Base-by-base conservation (phyloP, 2,888 invertebrate species). In the Perizoma flavofasciatum region DNA sequence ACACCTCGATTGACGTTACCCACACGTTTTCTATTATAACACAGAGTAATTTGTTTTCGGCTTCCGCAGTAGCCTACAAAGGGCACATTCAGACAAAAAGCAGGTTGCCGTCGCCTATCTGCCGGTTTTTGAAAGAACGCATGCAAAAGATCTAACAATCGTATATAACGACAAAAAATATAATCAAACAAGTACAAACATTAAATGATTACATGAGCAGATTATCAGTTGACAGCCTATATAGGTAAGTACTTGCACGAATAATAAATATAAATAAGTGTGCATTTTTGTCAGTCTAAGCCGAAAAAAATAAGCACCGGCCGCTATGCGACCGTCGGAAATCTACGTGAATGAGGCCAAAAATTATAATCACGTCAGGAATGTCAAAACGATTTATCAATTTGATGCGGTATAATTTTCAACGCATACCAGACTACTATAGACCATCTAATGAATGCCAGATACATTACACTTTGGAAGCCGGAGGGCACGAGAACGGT, bases 1-100 rank as follows among this genome's bases (percentile, higher is more conserved):
- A 63, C 69, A 65, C 68, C 67, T 72, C 66, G 69, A 71, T 73
- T 67, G 67, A 74, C 70, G 59, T 64, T 73, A 65, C 69, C 64
- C 58, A 72, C 71, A 69, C 70, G 41, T 54, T 52, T 40, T 44
- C 41, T 73, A 69, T 71, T 72, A 73, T 74, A 70, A 73, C 72
- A 77, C 77, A 76, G 73, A 78, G 77, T 79, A 83, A 85, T 85
- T 85, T 84, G 75, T 83, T 83, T 85, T 82, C 76, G 81, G 83
- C 83, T 86, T 81, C 84, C 77, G 81, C 56, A 46, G 56, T 53
- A 56, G 61, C 49, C 37, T 53, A 49, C 32, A 40, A 53, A 51
- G 37, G 49, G 10, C 10, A 32, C 40, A 52, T 52, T 61, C 55
- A 52, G 37, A 7, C 40, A 46, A 22, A 10, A 53, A 53, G 11